phyloP scores from a whole-genome alignment of 2,113 vertebrate species.

The Tautogolabrus adspersus region DNA sequence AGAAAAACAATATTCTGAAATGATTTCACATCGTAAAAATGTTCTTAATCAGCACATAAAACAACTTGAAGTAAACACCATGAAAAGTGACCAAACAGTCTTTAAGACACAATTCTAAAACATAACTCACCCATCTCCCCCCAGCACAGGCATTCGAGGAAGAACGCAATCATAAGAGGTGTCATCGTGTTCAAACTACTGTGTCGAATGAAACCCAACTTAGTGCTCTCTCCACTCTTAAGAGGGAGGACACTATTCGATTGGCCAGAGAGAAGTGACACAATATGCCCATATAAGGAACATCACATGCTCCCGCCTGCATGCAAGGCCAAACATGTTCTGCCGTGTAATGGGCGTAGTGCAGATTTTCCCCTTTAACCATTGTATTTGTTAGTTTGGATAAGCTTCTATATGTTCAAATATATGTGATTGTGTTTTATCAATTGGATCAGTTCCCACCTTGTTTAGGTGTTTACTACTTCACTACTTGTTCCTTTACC shows the following conservation, averaged over 20 bases:
- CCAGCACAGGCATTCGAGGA: conserved; percentile 4
- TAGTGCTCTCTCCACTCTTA: neutral
- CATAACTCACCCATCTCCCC: conserved; percentile 18
- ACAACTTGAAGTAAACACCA: neutral
- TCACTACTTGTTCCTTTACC: too few relatives aligned
- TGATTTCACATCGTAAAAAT: neutral
- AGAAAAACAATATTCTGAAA: neutral
- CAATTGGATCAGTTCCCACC: too few relatives aligned
- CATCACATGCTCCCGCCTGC: too few relatives aligned
- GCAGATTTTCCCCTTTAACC: too few relatives aligned
- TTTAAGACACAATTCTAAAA: neutral
- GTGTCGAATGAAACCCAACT: conserved; percentile 1
- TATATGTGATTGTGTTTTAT: too few relatives aligned
- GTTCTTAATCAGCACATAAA: neutral
- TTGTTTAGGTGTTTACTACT: too few relatives aligned
- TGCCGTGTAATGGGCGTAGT: too few relatives aligned
- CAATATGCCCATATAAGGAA: neutral
- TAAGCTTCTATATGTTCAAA: too few relatives aligned
- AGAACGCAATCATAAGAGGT: neutral
- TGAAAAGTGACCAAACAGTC: neutral
- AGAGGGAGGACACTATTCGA: neutral
- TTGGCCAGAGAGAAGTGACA: conserved; percentile 10
- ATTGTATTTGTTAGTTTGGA: too few relatives aligned
- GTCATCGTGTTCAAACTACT: neutral
- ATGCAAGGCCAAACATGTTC: too few relatives aligned